Percentiles rank a stretch among this genome's conserved stretches.
Conservation (phyloP, 2,797 vertebrate species). For the Agapornis canus region DNA sequence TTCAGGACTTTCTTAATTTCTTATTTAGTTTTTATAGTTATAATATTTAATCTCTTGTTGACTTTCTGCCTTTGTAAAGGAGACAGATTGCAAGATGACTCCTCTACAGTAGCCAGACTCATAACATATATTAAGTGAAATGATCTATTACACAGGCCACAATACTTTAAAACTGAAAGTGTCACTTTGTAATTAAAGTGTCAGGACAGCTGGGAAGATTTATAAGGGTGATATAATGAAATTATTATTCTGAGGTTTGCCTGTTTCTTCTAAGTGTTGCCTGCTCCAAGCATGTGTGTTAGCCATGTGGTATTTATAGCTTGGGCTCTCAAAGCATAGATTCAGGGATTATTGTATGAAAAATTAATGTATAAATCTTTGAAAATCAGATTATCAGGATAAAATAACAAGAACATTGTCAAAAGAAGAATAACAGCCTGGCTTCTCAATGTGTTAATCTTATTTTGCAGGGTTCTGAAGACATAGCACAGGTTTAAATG, state of each 20-base stretch:
- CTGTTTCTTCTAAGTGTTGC: constrained; percentile 29
- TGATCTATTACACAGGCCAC: not conserved
- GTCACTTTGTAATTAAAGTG: constrained; percentile 60
- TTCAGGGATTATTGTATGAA: constrained; percentile 16
- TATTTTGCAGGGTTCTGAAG: not conserved
- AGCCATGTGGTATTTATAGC: not conserved
- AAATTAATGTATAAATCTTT: constrained; percentile 33
- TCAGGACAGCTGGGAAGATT: constrained; percentile 38
- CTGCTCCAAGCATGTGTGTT: not conserved
- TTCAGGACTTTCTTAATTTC: not conserved
- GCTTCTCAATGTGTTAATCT: not conserved
- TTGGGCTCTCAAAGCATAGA: not conserved
- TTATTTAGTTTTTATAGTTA: not conserved
- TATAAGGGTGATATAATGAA: constrained; percentile 29
- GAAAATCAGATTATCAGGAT: constrained; percentile 31
- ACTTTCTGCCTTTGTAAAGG: not conserved
- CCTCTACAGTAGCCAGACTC: not conserved
- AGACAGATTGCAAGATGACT: not conserved
- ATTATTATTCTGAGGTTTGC: constrained; percentile 27
- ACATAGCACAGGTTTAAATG: not conserved
- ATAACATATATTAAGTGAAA: not conserved
- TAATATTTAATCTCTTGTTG: not conserved
- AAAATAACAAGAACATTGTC: constrained; percentile 21
- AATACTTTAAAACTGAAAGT: not conserved
- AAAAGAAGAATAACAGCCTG: not conserved